Base-by-base conservation (phyloP, 2,113 vertebrate species). In the Sprattus sprattus region DNA sequence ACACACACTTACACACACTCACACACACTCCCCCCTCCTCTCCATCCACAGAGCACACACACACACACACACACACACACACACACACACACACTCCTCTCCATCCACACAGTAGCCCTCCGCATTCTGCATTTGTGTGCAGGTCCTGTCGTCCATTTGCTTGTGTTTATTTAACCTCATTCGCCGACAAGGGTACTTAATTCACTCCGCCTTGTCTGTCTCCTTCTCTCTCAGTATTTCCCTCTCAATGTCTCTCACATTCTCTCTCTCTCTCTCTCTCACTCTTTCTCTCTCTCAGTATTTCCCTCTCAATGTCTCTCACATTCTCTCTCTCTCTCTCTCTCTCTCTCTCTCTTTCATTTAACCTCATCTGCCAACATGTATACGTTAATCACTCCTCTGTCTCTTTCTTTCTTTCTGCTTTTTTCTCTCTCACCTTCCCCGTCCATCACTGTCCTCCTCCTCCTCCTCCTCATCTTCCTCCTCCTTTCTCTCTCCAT, bases 351-450 rank as follows among this genome's bases (percentile, higher is more conserved):
- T 54, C 18, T 18, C 52, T 54, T 20, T 60, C 54, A 22, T 60
- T 20, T 60, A 60, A 60, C 54, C 54, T 20, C 18, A 57, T 57
- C 3, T 57, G 52, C 52, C 52, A 0, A 22, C 20, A 60, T 20
- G 7, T 60, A 22, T 60, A 60, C 18, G 22, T 60, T 20, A 60
- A 22, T 20, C 54, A 22, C 54, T 60, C 20, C 18, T 60, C 90
- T 90, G 90, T 93, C 89, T 90, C 89, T 92, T 91, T 92, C 82
- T 89, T 22, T 86, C 81, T 71, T 88, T 89, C 86, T 7, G 8
- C 9, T 32, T 78, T 39, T 39, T 32, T 15, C 25, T 75, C 25
- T 32, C 28, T 32, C 25, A 28, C 25, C 10, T 28, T 78, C 71
- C 28, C 32, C 44, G 54, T 60, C 54, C 20, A 60, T 32, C 39